Conservation (phyloP, 1,140 invertebrate genomes). For the Drosophila nannoptera region DNA sequence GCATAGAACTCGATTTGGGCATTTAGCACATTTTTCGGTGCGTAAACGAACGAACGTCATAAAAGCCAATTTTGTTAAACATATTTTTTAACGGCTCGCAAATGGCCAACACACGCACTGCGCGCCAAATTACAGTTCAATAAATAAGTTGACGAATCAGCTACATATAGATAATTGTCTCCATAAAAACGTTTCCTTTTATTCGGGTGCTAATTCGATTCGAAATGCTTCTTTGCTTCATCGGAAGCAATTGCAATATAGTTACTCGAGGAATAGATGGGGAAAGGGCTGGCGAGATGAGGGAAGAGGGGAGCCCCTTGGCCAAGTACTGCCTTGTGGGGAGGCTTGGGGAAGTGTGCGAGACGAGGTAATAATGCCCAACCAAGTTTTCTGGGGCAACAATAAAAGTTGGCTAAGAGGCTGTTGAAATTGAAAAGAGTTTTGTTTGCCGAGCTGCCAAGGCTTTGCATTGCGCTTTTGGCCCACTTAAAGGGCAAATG, state of each 20-base stretch:
- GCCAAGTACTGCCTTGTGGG: no score
- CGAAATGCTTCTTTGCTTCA: no score
- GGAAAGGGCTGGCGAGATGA: no score
- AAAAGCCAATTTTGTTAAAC: conserved; percentile 28
- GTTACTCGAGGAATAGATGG: no score
- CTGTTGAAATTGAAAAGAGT: conserved; percentile 12
- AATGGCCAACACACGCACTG: conserved; percentile 48
- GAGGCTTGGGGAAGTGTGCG: no score
- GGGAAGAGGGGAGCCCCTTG: no score
- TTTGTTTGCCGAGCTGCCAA: conserved; percentile 23
- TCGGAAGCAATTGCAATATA: no score
- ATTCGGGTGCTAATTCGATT: no score
- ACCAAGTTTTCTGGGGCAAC: conserved; percentile 7
- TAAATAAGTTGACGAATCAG: neutral
- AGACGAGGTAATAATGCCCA: neutral
- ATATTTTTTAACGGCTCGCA: conserved; percentile 49
- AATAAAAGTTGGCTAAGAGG: conserved; percentile 16
- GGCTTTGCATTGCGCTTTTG: conserved; percentile 42
- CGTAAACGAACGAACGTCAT: conserved; percentile 63
- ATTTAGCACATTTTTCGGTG: conserved; percentile 63
- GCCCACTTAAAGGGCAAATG: conserved; percentile 22
- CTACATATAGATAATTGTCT: neutral
- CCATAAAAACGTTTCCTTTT: neutral
- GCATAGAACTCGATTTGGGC: conserved; percentile 39
- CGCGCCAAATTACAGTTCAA: neutral